Base-by-base conservation (phyloP, 1,140 invertebrate genomes). In the Hetaerina americana region DNA sequence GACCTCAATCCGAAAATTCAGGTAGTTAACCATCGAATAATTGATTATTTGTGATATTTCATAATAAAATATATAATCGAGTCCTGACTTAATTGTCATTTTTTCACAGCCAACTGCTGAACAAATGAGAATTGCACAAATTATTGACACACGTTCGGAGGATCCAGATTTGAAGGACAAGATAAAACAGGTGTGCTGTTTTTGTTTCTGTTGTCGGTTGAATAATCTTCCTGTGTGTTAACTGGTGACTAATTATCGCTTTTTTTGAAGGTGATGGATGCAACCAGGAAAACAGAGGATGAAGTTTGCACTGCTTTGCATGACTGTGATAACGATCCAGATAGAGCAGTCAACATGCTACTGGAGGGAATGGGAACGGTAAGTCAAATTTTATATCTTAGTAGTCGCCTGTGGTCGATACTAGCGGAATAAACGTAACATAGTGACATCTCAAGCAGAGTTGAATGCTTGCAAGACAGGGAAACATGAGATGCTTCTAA, bases 221-320 rank as follows among this genome's bases (percentile, higher is more conserved):
- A 5, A 57, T 57, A 57, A 57, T 40, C 18, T 18, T 18, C 10
- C 15, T 5, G 40, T 12, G 10, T 18, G 15, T 57, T 40, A 40
- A 57, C 15, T 57, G 40, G 10, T n/a, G n/a, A n/a, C n/a, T n/a
- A 57, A 2, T 57, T 57, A 2, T 57, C 22, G 10, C 10, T 70
- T 66, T 71, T 12, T n/a, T n/a, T n/a, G n/a, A 68, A 89, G 76
- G 85, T 94, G 49, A 90, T 92, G 85, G 91, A 92, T 76, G 87
- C 90, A 82, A 92, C 92, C 40, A 85, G 88, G 76, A 87, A 88
- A 77, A 87, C 90, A 24, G 91, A 93, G 78, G 91, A 93, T 78
- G 91, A 93, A 79, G 91, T 91, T 28, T 89, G 89, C 76, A 89
- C 90, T 80, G 92, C 91, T 72, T 85, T 94, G 18, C 89, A 93